Base-by-base conservation (phyloP, 2,113 vertebrate genomes). In the Phyllostomus hastatus region DNA sequence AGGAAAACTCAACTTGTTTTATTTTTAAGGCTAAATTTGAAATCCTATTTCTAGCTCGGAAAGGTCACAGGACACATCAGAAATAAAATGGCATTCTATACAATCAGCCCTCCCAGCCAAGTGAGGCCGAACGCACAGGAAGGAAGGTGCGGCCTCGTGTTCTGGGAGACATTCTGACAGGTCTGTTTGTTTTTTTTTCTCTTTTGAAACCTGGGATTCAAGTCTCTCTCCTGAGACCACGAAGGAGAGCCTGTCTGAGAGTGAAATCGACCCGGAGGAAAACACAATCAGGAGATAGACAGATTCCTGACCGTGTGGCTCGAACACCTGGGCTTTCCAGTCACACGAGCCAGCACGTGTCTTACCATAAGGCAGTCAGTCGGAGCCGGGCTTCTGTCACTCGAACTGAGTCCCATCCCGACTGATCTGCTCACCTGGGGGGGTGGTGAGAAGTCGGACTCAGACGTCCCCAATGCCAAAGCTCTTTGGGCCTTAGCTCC, bases 321-420 rank as follows among this genome's bases (percentile, higher is more conserved):
- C 48, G 61, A 94, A 96, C 91, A 97, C 94, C 90, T 94, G 88
- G 72, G 26, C 70, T 96, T 95, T 64, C 50, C 59, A 59, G 76
- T 82, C 90, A 35, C 19, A 4, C 9, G n/a, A 95, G 90, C 90
- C 94, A 90, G 54, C 54, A 80, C 16, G 31, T 66, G 69, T 93
- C 67, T 33, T 66, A 64, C 5, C 41, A 80, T 54, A 64, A 91
- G 46, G 73, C 31, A 57, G 79, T 0, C 31, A 54, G 79, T 0
- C 64, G 72, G 59, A 85, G 41, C 54, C 24, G 20, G 33, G 33
- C 57, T 80, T 75, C 67, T 87, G 50, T 89, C 69, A 67, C 10
- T 46, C 73, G 73, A 91, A 88, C 15, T 28, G 61, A 52, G 38
- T 86, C 52, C 66, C 15, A 7, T 86, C 52, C 66, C 15, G 7